phyloP scores from a whole-genome alignment of 2,888 invertebrate genomes.

The Colostygia pectinataria region DNA sequence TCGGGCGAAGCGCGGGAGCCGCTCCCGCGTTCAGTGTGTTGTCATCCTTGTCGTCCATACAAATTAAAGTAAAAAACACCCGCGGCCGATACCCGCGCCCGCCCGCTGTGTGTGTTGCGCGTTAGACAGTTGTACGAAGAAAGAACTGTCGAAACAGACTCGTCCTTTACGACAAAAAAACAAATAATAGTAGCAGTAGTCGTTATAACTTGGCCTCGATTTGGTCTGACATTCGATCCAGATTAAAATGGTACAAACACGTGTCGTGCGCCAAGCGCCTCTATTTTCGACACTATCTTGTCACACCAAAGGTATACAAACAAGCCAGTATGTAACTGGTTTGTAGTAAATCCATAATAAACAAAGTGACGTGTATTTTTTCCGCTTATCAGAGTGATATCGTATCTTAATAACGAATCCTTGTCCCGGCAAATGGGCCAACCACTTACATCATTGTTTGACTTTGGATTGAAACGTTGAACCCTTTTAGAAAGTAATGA shows the following conservation, averaged over 20 bases:
- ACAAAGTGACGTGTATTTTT: slow-evolving; percentile 22
- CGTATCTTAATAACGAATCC: slow-evolving; percentile 43
- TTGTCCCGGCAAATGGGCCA: slow-evolving; percentile 40
- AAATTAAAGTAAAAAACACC: too few species aligned
- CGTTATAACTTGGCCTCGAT: too few species aligned
- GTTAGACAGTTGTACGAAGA: too few species aligned
- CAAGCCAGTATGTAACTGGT: too few species aligned
- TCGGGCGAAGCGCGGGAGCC: too few species aligned
- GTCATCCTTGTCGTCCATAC: too few species aligned
- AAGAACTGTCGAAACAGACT: too few species aligned
- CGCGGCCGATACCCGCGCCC: too few species aligned
- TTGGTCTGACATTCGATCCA: neutral
- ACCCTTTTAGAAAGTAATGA: slow-evolving; percentile 12
- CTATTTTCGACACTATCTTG: slow-evolving; percentile 9
- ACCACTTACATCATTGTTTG: slow-evolving; percentile 37
- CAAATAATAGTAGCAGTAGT: too few species aligned
- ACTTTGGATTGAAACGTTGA: slow-evolving; percentile 23
- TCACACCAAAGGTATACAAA: slow-evolving; percentile 17
- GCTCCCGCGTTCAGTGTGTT: too few species aligned
- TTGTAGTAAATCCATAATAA: slow-evolving; percentile 22
- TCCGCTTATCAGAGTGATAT: slow-evolving; percentile 41
- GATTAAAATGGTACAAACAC: neutral
- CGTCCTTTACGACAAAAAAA: too few species aligned
- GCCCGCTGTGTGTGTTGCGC: too few species aligned
- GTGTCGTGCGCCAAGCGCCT: neutral